phyloP scores from a whole-genome alignment of 2,113 vertebrate species.

The Lipophrys pholis region DNA sequence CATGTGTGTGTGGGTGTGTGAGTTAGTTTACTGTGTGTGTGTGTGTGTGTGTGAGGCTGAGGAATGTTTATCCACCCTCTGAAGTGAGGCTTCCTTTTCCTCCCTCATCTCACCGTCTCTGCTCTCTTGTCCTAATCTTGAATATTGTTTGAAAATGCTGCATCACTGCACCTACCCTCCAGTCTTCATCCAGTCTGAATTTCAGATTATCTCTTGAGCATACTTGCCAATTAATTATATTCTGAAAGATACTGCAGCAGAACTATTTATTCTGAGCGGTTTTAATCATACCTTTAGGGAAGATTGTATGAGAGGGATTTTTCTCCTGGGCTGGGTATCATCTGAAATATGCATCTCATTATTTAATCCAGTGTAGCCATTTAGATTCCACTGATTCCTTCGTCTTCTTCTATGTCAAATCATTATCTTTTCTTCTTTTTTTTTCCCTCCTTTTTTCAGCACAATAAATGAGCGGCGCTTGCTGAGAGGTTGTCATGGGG shows the following conservation, averaged over 20 bases:
- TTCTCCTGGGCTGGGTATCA: slow-evolving; percentile 43
- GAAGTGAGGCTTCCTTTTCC: slow-evolving; percentile 38
- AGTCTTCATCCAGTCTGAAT: slow-evolving; percentile 63
- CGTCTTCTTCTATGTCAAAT: slow-evolving; percentile 20
- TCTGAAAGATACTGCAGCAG: slow-evolving; percentile 54
- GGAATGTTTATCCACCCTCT: slow-evolving; percentile 30
- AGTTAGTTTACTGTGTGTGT: neutral
- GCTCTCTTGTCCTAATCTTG: slow-evolving; percentile 37
- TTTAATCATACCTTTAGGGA: slow-evolving; percentile 67
- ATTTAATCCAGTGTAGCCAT: slow-evolving; percentile 62
- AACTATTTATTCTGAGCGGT: slow-evolving; percentile 66
- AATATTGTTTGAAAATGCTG: slow-evolving; percentile 49
- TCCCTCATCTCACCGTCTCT: slow-evolving; percentile 6
- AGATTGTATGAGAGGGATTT: slow-evolving; percentile 50
- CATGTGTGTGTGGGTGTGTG: neutral
- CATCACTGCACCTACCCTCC: slow-evolving; percentile 50
- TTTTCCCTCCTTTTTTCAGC: slow-evolving; percentile 29
- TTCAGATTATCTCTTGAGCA: slow-evolving; percentile 56
- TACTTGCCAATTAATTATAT: slow-evolving; percentile 63
- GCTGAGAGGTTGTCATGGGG: slow-evolving; percentile 76
- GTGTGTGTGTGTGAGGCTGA: neutral
- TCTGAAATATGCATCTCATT: slow-evolving; percentile 62
- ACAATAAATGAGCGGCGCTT: slow-evolving; percentile 52
- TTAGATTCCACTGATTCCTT: slow-evolving; percentile 52
- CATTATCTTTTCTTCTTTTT: neutral